phyloP scores from a whole-genome alignment of 2,113 vertebrate genomes.

The Cinclus mexicanus region DNA sequence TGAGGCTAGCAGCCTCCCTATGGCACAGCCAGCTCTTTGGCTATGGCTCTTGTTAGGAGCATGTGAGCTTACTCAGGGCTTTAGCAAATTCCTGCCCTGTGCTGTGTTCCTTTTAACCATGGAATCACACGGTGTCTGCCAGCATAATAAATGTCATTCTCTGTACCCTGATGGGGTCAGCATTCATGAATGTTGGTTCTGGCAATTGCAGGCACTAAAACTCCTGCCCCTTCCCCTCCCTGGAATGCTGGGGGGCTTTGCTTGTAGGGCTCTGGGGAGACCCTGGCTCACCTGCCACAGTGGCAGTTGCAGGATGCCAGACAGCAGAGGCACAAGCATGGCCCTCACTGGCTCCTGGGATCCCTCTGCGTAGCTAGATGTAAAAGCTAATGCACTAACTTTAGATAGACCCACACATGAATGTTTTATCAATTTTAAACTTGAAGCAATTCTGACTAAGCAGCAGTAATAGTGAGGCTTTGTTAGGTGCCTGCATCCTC shows the following conservation, averaged over 20 bases:
- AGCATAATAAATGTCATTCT: neutral
- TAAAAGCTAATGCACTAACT: conserved; percentile 59
- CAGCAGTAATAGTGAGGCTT: conserved; percentile 39
- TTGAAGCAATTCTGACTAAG: conserved; percentile 72
- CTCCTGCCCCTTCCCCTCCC: neutral
- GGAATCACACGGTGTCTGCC: neutral
- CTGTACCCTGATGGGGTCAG: neutral
- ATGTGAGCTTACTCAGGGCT: neutral
- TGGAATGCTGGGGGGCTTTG: neutral
- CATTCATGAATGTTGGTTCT: neutral
- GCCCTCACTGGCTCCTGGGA: neutral
- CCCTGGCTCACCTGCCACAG: neutral
- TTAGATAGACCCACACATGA: conserved; percentile 61
- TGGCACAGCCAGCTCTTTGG: neutral
- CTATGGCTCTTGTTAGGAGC: neutral
- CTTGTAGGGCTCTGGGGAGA: neutral
- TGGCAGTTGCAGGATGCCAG: neutral
- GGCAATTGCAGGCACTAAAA: neutral
- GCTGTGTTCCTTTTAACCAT: neutral
- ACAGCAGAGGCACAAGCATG: neutral
- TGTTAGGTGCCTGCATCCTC: conserved; percentile 23
- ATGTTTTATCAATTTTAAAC: conserved; percentile 75
- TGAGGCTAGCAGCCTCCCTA: neutral
- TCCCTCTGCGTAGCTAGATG: neutral
- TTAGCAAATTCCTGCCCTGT: conserved; percentile 8